These are phyloP conservation scores for Spisula subtruncata DNA, from an alignment of 2,888 invertebrate species.

Conservation along the genomic window DNA sequence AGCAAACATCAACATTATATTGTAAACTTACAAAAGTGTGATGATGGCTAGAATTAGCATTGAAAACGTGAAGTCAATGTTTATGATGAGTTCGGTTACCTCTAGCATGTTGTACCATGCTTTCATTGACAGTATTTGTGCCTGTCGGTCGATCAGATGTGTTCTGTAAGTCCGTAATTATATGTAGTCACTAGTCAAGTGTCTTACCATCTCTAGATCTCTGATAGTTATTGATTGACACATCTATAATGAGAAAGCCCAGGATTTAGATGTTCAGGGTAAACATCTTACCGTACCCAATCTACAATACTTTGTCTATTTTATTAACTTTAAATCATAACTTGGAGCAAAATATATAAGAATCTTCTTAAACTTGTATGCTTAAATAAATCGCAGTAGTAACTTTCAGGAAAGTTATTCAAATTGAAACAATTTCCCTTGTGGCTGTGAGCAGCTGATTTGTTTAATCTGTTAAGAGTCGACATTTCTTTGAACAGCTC, in stretches of 20 bases:
- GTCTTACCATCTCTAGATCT: constrained; percentile 8
- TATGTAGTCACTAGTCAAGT: constrained; percentile 1
- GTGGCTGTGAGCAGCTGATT: neutral
- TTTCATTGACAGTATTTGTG: neutral
- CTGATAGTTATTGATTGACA: constrained; percentile 22
- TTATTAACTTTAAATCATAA: neutral
- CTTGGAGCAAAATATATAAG: neutral
- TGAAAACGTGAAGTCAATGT: too few species aligned
- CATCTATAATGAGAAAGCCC: constrained; percentile 1
- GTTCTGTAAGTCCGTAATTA: neutral
- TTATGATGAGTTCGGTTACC: too few species aligned
- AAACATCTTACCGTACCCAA: neutral
- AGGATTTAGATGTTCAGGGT: neutral
- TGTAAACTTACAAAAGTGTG: too few species aligned
- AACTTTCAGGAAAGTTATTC: neutral
- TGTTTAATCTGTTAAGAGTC: neutral
- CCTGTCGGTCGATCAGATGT: neutral
- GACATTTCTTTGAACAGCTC: neutral
- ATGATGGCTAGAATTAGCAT: too few species aligned
- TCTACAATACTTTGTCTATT: neutral
- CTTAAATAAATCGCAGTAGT: neutral
- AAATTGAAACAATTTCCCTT: neutral
- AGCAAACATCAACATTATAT: too few species aligned
- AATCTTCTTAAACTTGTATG: constrained; percentile 2
- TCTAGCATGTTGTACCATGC: neutral